phyloP scores from a whole-genome alignment of 2,888 invertebrate genomes.

The Amiota communis region DNA sequence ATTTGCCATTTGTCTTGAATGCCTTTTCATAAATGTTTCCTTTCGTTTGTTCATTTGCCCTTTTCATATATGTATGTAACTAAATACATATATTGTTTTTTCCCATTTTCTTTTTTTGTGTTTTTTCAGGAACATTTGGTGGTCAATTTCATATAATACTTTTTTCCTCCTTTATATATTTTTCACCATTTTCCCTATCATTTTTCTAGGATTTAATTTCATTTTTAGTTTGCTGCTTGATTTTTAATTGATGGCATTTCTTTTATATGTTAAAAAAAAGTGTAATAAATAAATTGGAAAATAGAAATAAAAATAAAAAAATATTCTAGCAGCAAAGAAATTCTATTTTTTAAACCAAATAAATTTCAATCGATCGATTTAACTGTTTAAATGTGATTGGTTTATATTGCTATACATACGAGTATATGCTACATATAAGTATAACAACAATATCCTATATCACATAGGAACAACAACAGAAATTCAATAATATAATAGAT shows the following conservation, averaged over 20 bases:
- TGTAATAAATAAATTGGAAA: conserved; percentile 32
- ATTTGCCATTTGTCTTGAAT: conserved; percentile 21
- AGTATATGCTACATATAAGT: background rate
- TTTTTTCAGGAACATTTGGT: background rate
- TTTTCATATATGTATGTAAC: no score
- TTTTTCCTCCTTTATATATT: conserved; percentile 20
- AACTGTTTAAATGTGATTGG: no score
- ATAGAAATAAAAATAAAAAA: background rate
- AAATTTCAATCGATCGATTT: background rate
- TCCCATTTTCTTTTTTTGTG: conserved; percentile 8
- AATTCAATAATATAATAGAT: no score
- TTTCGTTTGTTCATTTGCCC: background rate
- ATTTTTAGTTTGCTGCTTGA: conserved; percentile 53
- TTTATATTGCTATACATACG: no score
- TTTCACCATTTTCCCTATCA: conserved; percentile 33
- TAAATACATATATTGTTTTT: background rate
- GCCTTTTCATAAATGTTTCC: conserved; percentile 42
- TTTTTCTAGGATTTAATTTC: conserved; percentile 48
- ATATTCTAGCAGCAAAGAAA: background rate
- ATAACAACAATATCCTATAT: background rate
- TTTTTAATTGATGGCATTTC: conserved; percentile 60
- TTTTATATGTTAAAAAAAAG: conserved; percentile 52
- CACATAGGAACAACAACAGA: background rate
- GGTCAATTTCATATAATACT: background rate
- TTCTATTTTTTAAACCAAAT: background rate